Evolutionary conservation across 2,888 invertebrate species (phyloP).

Genomic region (Laothoe populi): DNA sequence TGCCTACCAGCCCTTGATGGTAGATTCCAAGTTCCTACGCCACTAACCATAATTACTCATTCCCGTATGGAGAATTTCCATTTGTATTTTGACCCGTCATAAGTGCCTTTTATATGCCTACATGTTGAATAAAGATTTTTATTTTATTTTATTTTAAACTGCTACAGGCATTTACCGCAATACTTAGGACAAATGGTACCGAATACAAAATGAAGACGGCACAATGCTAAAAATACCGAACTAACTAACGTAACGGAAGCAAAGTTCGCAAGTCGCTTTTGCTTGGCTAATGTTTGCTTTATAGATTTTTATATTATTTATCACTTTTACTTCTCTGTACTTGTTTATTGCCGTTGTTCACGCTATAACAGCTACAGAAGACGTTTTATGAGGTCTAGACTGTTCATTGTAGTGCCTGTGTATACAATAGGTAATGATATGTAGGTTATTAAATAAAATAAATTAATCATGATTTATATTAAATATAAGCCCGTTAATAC

Average conservation of each 20-base stretch:
- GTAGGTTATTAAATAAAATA: too few species aligned
- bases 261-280: constrained; percentile 49
- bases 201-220: constrained; percentile 56
- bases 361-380: constrained; percentile 28
- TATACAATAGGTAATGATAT: not conserved
- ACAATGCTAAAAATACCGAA: constrained; percentile 57
- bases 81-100: too few species aligned
- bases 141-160: too few species aligned
- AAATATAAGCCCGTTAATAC: too few species aligned
- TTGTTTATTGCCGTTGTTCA: constrained; percentile 33
- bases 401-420: not conserved
- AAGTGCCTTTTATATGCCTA: too few species aligned
- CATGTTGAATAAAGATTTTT: too few species aligned
- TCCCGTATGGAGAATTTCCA: too few species aligned
- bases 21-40: too few species aligned
- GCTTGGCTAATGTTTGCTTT: constrained; percentile 40
- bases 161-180: not conserved
- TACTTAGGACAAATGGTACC: constrained; percentile 30
- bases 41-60: too few species aligned
- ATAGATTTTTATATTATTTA: constrained; percentile 34
- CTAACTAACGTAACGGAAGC: constrained; percentile 47
- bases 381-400: constrained; percentile 10
- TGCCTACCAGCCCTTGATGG: too few species aligned
- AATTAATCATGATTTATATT: too few species aligned
- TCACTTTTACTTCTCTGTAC: constrained; percentile 30